These are phyloP conservation scores for Carterocephalus palaemon DNA, from an alignment of 2,888 invertebrate genomes.

Conservation along the genomic window DNA sequence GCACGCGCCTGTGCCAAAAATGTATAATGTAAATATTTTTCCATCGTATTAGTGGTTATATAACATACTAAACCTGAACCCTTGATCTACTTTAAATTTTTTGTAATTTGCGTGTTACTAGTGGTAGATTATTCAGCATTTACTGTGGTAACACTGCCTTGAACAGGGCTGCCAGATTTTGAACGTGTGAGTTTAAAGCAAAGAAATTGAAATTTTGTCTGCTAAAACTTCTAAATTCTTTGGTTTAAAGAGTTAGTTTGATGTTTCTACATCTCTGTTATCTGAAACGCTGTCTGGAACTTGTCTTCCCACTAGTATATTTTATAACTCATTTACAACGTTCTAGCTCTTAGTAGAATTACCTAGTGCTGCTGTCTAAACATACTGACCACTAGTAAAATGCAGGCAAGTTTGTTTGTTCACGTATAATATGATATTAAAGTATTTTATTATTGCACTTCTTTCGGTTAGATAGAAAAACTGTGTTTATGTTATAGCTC, in stretches of 20 bases:
- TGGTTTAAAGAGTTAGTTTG: no score
- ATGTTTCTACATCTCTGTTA: no score
- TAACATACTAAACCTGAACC: conserved; percentile 42
- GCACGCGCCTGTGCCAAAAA: conserved; percentile 72
- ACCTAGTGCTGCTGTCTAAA: not conserved
- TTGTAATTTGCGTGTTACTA: conserved; percentile 35
- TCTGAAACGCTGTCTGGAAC: no score
- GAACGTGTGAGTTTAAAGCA: no score
- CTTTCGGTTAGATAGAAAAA: conserved; percentile 17
- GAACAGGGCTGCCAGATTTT: conserved; percentile 11
- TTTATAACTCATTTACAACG: conserved; percentile 21
- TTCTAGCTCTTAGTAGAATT: conserved; percentile 1
- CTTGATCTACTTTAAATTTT: conserved; percentile 41
- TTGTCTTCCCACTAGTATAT: conserved; percentile 17
- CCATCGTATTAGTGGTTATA: conserved; percentile 46
- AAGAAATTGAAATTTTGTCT: no score
- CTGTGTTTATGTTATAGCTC: conserved; percentile 6
- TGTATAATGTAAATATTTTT: conserved; percentile 64
- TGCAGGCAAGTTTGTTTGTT: conserved; percentile 9
- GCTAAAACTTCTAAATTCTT: no score
- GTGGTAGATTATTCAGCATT: conserved; percentile 24
- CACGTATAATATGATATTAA: conserved; percentile 14
- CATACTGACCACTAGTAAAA: conserved; percentile 18
- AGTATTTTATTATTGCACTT: conserved; percentile 26
- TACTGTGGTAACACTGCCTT: conserved; percentile 25